phyloP scores from a whole-genome alignment of 2,113 vertebrate genomes.

The Trematocara stigmaticum region DNA sequence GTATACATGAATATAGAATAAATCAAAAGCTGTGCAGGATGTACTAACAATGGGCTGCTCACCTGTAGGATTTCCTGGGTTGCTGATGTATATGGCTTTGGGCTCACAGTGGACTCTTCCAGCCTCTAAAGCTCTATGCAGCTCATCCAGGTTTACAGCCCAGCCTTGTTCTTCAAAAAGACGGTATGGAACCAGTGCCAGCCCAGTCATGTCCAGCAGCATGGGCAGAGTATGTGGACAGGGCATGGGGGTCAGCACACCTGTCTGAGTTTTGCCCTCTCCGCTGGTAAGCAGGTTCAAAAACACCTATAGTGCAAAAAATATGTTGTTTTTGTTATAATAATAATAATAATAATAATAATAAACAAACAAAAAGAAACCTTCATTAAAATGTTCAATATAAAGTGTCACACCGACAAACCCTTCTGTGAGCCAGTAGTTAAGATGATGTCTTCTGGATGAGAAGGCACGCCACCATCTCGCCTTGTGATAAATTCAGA shows the following conservation, averaged over 20 bases:
- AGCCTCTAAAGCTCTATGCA: slow-evolving; percentile 27
- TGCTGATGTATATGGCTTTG: slow-evolving; percentile 67
- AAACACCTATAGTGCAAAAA: not conserved
- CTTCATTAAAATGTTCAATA: not conserved
- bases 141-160: slow-evolving; percentile 43
- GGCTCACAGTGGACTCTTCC: slow-evolving; percentile 45
- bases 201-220: slow-evolving; percentile 18
- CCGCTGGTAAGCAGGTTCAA: slow-evolving; percentile 41
- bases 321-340: not conserved
- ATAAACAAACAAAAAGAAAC: not conserved
- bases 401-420: not conserved
- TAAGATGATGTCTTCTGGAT: not conserved
- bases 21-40: not conserved
- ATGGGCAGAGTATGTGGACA: slow-evolving; percentile 40
- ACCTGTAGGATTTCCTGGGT: slow-evolving; percentile 75
- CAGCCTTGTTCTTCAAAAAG: slow-evolving; percentile 57
- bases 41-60: not conserved
- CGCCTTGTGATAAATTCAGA: not conserved
- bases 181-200: slow-evolving; percentile 37
- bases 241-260: slow-evolving; percentile 61
- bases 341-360: not conserved
- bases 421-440: not conserved
- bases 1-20: not conserved
- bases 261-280: slow-evolving; percentile 29
- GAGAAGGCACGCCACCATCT: not conserved